Evolutionary conservation across 2,113 vertebrate genomes (phyloP).

Genomic region (Ailurus styani): DNA sequence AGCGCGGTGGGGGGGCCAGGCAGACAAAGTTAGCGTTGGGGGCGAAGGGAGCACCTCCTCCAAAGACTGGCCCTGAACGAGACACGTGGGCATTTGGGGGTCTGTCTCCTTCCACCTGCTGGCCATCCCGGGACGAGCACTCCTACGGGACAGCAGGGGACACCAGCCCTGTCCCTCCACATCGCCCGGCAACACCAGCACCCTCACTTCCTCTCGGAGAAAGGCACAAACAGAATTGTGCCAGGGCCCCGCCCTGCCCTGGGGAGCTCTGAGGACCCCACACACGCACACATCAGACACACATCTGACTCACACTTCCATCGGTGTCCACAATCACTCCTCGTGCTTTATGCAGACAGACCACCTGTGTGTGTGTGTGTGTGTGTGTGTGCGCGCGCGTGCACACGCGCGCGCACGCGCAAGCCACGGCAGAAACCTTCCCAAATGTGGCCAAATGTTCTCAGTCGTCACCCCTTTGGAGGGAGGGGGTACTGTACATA

Average conservation of each 20-base stretch:
- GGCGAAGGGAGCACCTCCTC: neutral
- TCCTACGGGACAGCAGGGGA: neutral
- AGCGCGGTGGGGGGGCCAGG: accelerated
- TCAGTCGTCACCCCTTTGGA: neutral
- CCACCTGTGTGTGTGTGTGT: neutral
- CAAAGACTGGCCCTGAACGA: neutral
- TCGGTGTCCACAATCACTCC: neutral
- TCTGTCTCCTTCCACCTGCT: neutral
- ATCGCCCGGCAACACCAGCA: neutral
- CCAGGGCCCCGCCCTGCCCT: neutral
- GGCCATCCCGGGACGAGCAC: neutral
- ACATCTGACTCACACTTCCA: neutral
- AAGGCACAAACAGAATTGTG: neutral
- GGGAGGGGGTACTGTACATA: no score
- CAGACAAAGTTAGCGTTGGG: neutral
- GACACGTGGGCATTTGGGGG: no score
- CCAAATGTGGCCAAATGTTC: neutral
- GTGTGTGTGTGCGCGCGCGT: no score
- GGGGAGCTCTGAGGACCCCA: neutral
- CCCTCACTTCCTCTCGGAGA: neutral
- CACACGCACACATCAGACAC: accelerated
- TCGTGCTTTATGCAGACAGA: neutral
- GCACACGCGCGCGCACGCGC: no score
- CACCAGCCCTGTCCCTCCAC: accelerated
- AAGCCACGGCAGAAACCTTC: neutral